phyloP scores from a whole-genome alignment of 2,888 invertebrate genomes.

The Agrotis segetum region DNA sequence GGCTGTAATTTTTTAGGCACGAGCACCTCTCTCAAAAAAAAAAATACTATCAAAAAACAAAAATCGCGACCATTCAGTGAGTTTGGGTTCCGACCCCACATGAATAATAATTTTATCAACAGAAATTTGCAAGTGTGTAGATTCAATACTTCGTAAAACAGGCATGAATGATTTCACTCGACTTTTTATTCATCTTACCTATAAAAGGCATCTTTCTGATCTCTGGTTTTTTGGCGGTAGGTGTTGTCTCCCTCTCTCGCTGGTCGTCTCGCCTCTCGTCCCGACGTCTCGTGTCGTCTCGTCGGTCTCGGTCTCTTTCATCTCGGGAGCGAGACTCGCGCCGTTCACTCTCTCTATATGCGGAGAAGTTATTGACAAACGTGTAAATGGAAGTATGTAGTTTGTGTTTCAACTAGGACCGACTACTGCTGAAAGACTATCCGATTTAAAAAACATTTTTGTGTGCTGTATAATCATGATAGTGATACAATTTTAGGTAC shows the following conservation, averaged over 20 bases:
- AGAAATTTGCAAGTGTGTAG: not conserved
- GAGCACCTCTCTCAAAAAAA: too few relatives aligned
- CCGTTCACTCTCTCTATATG: slow-evolving; percentile 55
- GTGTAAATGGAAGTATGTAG: not conserved
- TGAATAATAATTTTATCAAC: too few relatives aligned
- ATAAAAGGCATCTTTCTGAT: slow-evolving; percentile 96
- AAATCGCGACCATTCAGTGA: too few relatives aligned
- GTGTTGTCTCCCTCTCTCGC: slow-evolving; percentile 28
- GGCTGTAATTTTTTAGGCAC: too few relatives aligned
- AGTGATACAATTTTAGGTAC: too few relatives aligned
- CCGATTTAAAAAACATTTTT: too few relatives aligned
- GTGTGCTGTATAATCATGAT: too few relatives aligned
- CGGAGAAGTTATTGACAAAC: not conserved
- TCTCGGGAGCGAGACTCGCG: slow-evolving; percentile 56
- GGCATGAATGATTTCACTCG: not conserved
- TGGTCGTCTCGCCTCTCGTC: slow-evolving; percentile 38
- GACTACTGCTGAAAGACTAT: not conserved
- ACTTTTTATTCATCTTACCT: slow-evolving; percentile 81
- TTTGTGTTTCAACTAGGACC: not conserved
- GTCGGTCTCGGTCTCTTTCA: slow-evolving; percentile 17
- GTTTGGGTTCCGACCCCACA: too few relatives aligned
- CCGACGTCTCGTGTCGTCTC: slow-evolving; percentile 36
- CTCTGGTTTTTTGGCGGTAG: slow-evolving; percentile 80
- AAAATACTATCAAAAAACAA: too few relatives aligned
- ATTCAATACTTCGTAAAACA: not conserved